Conservation (phyloP, 1,140 invertebrate species). For the Macrotrachela quadricornifera region DNA sequence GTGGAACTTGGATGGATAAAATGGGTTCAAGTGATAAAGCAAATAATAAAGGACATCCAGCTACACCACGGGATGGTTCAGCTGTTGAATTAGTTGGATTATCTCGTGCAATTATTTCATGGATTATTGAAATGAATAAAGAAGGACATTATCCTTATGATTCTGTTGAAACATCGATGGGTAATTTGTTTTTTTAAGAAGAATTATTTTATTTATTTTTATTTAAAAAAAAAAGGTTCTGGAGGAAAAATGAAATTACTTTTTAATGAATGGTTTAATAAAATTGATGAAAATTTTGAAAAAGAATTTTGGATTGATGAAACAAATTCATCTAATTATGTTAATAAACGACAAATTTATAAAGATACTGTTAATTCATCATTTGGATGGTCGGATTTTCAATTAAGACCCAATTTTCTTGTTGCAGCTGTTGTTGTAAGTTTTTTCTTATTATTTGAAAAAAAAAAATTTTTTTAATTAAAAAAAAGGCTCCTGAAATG, state of each 20-base stretch:
- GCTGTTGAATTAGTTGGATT: conserved; percentile 80
- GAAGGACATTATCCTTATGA: conserved; percentile 50
- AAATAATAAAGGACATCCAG: conserved; percentile 37
- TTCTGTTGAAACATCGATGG: no score
- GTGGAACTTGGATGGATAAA: conserved; percentile 99
- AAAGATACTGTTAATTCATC: conserved; percentile 67
- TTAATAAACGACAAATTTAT: conserved; percentile 70
- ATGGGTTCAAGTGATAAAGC: conserved; percentile 85
- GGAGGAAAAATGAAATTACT: no score
- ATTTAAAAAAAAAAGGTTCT: no score
- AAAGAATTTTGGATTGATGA: conserved; percentile 54
- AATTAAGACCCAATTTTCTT: conserved; percentile 75
- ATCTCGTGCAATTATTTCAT: conserved; percentile 48
- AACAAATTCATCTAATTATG: conserved; percentile 35
- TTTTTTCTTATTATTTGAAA: no score
- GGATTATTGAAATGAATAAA: conserved; percentile 43
- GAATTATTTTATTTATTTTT: no score
- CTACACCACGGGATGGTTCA: conserved; percentile 53
- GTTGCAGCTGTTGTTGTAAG: conserved; percentile 62
- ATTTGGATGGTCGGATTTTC: conserved; percentile 71
- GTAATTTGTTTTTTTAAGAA: no score
- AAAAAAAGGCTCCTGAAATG: conserved; percentile 68
- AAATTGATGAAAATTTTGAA: conserved; percentile 64
- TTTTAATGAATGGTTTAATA: conserved; percentile 64
- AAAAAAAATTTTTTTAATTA: no score